phyloP scores from a whole-genome alignment of 2,888 invertebrate genomes.

The Amphiduros pacificus region DNA sequence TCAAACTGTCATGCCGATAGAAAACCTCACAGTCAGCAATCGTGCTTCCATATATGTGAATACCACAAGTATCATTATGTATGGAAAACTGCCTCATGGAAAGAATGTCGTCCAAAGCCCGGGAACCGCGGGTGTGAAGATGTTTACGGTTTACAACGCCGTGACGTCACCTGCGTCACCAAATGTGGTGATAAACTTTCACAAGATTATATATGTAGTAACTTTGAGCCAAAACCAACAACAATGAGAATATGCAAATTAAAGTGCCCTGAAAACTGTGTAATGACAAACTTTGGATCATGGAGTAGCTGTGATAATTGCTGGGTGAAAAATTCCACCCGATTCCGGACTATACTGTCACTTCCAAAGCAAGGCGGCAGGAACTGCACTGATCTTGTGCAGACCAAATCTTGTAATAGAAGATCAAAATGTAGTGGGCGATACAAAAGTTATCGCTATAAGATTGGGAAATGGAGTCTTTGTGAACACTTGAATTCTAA shows the following conservation, averaged over 20 bases:
- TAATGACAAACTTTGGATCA: slow-evolving; percentile 28
- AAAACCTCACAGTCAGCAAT: slow-evolving; percentile 1
- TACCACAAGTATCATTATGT: slow-evolving; percentile 26
- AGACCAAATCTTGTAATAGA: slow-evolving; percentile 1
- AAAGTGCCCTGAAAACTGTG: slow-evolving; percentile 26
- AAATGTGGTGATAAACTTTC: slow-evolving; percentile 17
- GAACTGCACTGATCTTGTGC: slow-evolving; percentile 15
- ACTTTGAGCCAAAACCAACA: slow-evolving; percentile 18
- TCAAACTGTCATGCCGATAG: slow-evolving; percentile 11
- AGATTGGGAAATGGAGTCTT: slow-evolving; percentile 16
- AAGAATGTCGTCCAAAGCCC: slow-evolving; percentile 14
- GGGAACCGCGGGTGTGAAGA: slow-evolving; percentile 5
- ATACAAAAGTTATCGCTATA: not conserved
- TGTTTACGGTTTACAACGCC: slow-evolving; percentile 17
- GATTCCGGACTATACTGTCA: slow-evolving; percentile 21
- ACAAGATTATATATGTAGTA: slow-evolving; percentile 9
- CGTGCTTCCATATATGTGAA: slow-evolving; percentile 30
- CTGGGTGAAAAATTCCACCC: slow-evolving; percentile 19
- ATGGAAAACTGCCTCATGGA: slow-evolving; percentile 26
- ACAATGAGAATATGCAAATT: slow-evolving; percentile 17
- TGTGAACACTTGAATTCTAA: slow-evolving; percentile 14
- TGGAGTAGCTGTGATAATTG: slow-evolving; percentile 27
- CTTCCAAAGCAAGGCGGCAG: slow-evolving; percentile 18
- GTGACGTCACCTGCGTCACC: slow-evolving; percentile 52
- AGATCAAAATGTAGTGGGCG: not conserved